A percentile compares a stretch with the other conserved stretches of the same genome.
phyloP scores from a whole-genome alignment of 2,113 vertebrate species.

The Cyprinodon variegatus region DNA sequence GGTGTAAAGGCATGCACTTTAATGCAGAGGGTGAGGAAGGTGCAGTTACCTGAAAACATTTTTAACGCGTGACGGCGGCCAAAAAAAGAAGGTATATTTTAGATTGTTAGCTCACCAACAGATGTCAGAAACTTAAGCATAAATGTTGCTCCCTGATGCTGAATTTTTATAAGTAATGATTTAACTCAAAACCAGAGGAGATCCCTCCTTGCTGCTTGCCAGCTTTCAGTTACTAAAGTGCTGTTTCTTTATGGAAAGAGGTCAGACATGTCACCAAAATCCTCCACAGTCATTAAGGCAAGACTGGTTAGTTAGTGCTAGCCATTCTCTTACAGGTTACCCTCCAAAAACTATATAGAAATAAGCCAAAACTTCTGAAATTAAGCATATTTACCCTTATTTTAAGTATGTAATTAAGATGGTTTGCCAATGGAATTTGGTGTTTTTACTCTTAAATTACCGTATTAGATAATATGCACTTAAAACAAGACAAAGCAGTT shows the following conservation, averaged over 20 bases:
- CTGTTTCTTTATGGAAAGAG: background rate
- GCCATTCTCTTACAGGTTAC: background rate
- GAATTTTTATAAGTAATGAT: background rate
- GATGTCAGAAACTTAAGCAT: constrained; percentile 1
- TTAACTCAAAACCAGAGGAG: background rate
- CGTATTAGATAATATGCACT: no score
- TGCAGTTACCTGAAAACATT: background rate
- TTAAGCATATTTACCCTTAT: background rate
- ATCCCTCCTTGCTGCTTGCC: background rate
- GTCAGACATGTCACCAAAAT: background rate
- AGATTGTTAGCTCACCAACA: background rate
- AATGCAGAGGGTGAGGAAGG: background rate
- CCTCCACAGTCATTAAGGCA: background rate
- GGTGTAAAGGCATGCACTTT: constrained; percentile 17
- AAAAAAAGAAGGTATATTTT: background rate
- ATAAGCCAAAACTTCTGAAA: no score
- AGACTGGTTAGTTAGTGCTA: background rate
- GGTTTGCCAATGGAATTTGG: no score
- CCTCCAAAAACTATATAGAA: no score
- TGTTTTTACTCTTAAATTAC: no score
- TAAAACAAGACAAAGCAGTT: no score
- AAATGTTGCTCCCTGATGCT: background rate
- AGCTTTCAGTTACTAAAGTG: background rate
- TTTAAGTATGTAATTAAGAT: no score
- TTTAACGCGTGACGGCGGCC: no score